Percentiles rank a stretch among this genome's conserved stretches.
Conservation (phyloP, 2,797 vertebrate genomes). For the Furcifer pardalis region DNA sequence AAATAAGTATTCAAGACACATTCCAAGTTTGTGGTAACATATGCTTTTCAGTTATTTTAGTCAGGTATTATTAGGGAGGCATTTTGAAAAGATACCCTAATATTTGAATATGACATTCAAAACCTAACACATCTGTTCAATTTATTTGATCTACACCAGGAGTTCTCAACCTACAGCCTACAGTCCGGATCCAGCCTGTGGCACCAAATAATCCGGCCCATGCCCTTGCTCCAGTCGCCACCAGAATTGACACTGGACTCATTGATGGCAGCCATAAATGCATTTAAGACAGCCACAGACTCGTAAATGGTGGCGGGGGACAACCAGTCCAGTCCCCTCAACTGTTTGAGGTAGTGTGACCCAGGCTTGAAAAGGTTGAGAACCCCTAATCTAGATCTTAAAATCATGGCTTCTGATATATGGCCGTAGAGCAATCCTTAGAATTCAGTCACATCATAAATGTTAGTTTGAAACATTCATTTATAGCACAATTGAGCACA, state of each 20-base stretch:
- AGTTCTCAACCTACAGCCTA: too few relatives aligned
- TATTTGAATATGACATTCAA: background rate
- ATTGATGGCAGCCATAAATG: too few relatives aligned
- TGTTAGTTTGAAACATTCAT: background rate
- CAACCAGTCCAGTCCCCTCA: too few relatives aligned
- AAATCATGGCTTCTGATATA: background rate
- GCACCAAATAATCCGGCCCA: too few relatives aligned
- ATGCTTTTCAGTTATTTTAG: conserved; percentile 54
- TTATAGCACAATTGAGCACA: background rate
- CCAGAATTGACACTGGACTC: too few relatives aligned
- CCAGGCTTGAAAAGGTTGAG: too few relatives aligned
- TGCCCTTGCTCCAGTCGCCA: too few relatives aligned
- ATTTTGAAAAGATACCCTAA: conserved; percentile 15
- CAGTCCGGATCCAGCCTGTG: too few relatives aligned
- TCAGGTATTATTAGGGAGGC: conserved; percentile 17
- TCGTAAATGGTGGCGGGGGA: too few relatives aligned
- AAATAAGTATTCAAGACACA: conserved; percentile 56
- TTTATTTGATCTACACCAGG: background rate
- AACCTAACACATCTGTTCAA: background rate
- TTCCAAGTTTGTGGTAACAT: conserved; percentile 56
- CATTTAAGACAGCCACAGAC: too few relatives aligned
- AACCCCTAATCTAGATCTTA: too few relatives aligned
- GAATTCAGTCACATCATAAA: background rate
- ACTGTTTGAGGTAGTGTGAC: too few relatives aligned
- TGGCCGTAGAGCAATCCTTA: background rate